Conservation (phyloP, 2,888 invertebrate genomes). For the Mimas tiliae region DNA sequence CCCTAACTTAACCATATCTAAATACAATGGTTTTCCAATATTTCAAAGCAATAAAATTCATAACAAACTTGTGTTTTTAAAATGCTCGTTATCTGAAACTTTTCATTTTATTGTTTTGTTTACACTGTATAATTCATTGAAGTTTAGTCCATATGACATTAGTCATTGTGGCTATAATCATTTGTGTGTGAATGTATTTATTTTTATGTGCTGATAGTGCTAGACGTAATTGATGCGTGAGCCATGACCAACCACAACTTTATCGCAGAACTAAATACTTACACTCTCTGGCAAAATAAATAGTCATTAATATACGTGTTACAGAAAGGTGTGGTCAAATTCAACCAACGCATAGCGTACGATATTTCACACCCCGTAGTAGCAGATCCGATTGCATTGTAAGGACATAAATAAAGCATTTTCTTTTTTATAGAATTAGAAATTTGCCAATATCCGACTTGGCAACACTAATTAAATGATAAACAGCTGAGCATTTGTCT, state of each 20-base stretch:
- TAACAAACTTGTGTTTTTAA: constrained; percentile 13
- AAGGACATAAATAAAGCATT: too few relatives aligned
- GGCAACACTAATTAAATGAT: too few relatives aligned
- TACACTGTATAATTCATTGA: background rate
- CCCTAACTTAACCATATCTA: background rate
- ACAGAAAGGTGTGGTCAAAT: too few relatives aligned
- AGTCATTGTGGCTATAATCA: background rate
- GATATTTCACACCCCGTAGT: background rate
- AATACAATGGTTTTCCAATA: background rate
- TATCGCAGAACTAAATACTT: constrained; percentile 10
- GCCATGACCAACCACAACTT: constrained; percentile 27
- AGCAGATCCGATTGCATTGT: too few relatives aligned
- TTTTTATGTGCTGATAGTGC: constrained; percentile 21
- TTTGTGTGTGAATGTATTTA: background rate
- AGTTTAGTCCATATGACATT: background rate
- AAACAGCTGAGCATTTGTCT: too few relatives aligned
- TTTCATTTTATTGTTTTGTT: constrained; percentile 18
- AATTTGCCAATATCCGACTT: too few relatives aligned
- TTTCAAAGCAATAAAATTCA: background rate
- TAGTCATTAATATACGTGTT: background rate
- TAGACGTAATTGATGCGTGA: constrained; percentile 22
- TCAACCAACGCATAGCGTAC: too few relatives aligned
- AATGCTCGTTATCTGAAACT: constrained; percentile 8
- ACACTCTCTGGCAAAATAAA: background rate
- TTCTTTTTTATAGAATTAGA: too few relatives aligned